These are phyloP conservation scores for Asbolus verrucosus DNA, from an alignment of 1,140 invertebrate species.

Conservation along the genomic window DNA sequence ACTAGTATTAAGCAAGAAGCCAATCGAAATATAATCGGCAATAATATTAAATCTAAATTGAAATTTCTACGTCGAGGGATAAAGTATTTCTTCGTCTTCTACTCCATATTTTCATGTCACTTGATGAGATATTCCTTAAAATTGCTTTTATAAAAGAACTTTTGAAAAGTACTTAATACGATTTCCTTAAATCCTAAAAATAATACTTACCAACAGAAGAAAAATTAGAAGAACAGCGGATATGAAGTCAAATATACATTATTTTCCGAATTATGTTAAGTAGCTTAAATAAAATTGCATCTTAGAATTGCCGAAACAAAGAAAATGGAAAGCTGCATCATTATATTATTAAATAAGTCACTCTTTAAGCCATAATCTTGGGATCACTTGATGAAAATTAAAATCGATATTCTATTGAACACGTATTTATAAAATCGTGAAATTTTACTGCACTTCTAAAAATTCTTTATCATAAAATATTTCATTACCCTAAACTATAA, in stretches of 20 bases:
- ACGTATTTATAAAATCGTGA: constrained; percentile 1
- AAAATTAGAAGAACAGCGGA: not conserved
- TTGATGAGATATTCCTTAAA: not conserved
- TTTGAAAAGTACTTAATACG: constrained; percentile 8
- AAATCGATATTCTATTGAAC: not conserved
- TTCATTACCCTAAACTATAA: not conserved
- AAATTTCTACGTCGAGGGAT: not conserved
- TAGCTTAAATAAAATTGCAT: constrained; percentile 22
- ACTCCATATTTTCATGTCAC: not conserved
- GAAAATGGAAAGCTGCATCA: constrained; percentile 3
- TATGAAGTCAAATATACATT: not conserved
- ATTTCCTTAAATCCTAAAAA: not conserved
- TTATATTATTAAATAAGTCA: no score
- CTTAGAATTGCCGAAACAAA: not conserved
- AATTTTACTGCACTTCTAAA: constrained; percentile 1
- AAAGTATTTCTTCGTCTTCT: not conserved
- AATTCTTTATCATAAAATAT: not conserved
- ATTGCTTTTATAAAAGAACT: constrained; percentile 16
- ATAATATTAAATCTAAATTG: constrained; percentile 8
- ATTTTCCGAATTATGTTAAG: constrained; percentile 11
- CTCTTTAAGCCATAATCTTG: no score
- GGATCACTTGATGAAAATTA: not conserved
- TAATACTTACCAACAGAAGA: not conserved
- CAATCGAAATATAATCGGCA: constrained; percentile 4
- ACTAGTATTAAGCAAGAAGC: constrained; percentile 1